Percentiles rank a stretch among this genome's conserved stretches.
phyloP scores from a whole-genome alignment of 2,113 vertebrate genomes.

The Nyctereutes procyonoides region DNA sequence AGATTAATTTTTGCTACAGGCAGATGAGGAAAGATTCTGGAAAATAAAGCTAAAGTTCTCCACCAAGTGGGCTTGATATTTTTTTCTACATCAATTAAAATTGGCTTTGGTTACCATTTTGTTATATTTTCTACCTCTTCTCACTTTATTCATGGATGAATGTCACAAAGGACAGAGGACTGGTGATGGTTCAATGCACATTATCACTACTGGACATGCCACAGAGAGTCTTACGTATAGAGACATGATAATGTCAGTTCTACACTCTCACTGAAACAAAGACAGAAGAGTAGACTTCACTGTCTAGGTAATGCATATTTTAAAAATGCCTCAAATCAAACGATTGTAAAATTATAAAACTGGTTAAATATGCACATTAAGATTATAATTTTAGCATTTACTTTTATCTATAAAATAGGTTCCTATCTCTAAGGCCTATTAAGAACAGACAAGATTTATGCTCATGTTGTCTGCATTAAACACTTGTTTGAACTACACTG shows the following conservation, averaged over 20 bases:
- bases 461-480: not conserved
- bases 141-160: not conserved
- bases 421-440: not conserved
- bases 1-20: not conserved
- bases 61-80: not conserved
- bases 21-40: not conserved
- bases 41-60: not conserved
- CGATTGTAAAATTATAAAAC: slow-evolving; percentile 23
- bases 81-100: not conserved
- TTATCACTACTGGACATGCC: not conserved
- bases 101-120: not conserved
- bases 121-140: not conserved
- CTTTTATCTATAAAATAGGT: slow-evolving; percentile 17
- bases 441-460: not conserved
- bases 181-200: fast-evolving
- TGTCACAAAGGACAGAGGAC: not conserved
- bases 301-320: slow-evolving; percentile 7
- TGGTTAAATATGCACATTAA: slow-evolving; percentile 46
- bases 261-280: slow-evolving; percentile 43
- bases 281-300: not conserved
- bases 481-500: slow-evolving; percentile 25
- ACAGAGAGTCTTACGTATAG: not conserved
- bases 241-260: not conserved
- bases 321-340: slow-evolving; percentile 23
- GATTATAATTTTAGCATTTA: slow-evolving; percentile 20